These are phyloP conservation scores for Mus caroli DNA, from an alignment of 2,797 vertebrate genomes.

Conservation along the genomic window DNA sequence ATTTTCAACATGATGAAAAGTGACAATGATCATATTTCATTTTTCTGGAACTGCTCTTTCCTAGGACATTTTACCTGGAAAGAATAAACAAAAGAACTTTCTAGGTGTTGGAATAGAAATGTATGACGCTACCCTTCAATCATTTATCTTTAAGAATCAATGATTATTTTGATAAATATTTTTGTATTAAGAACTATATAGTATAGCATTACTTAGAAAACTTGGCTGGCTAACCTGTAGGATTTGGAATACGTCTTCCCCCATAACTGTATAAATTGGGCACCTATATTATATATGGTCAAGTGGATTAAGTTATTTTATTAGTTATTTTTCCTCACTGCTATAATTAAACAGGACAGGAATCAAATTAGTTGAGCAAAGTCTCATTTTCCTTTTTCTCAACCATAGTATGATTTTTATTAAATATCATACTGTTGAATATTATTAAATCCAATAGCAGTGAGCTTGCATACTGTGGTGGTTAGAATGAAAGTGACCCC, in stretches of 20 bases:
- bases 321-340: neutral
- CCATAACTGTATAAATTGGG: neutral
- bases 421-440: neutral
- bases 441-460: neutral
- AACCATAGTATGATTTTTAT: neutral
- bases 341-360: neutral
- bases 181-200: constrained; percentile 45
- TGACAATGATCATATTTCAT: constrained; percentile 22
- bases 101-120: constrained; percentile 4
- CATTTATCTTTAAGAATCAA: constrained; percentile 55
- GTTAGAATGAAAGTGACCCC: neutral
- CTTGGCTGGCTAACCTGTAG: neutral
- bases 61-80: constrained; percentile 41
- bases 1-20: constrained; percentile 30
- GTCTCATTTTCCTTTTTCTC: neutral
- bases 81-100: constrained; percentile 60
- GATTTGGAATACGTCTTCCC: neutral
- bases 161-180: constrained; percentile 51
- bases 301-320: constrained; percentile 29
- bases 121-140: constrained; percentile 1
- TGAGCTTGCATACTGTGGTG: neutral
- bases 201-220: constrained; percentile 44
- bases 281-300: neutral
- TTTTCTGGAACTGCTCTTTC: constrained; percentile 38
- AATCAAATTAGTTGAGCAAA: neutral